These are phyloP conservation scores for Nyctalus aviator DNA, from an alignment of 2,797 vertebrate species.

Conservation along the genomic window DNA sequence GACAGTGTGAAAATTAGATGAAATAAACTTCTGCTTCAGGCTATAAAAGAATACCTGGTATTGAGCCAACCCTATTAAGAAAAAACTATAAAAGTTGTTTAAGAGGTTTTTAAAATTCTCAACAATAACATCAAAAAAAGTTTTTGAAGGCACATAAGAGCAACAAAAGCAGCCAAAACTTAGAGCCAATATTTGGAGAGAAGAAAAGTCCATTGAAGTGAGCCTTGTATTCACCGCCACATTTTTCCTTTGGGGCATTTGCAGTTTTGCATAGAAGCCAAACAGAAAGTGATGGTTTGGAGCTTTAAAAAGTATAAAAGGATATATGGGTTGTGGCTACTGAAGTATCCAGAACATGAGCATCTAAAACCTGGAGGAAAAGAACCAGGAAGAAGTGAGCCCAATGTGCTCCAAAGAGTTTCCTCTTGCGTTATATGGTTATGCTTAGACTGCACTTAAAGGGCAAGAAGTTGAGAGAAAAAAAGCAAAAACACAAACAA, in stretches of 20 bases:
- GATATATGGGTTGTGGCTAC: not conserved
- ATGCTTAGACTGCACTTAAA: not conserved
- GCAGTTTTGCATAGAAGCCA: not conserved
- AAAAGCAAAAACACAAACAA: not conserved
- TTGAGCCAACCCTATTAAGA: not conserved
- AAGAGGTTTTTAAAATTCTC: not conserved
- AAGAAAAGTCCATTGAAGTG: not conserved
- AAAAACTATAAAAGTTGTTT: not conserved
- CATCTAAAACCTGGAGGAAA: not conserved
- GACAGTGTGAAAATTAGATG: slow-evolving; percentile 23
- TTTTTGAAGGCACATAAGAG: not conserved
- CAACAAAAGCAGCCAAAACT: not conserved
- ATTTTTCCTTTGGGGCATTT: not conserved
- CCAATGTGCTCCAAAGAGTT: not conserved
- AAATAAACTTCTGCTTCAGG: not conserved
- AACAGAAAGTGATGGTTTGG: not conserved
- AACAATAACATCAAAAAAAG: not conserved
- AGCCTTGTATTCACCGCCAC: not conserved
- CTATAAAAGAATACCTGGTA: not conserved
- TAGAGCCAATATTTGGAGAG: not conserved
- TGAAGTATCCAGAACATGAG: not conserved
- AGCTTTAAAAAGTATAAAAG: not conserved
- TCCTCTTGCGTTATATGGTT: not conserved
- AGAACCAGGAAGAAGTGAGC: not conserved
- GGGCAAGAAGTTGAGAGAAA: not conserved